A percentile compares a stretch with the other conserved stretches of the same genome.
Evolutionary conservation across 1,140 invertebrate genomes (phyloP).

Genomic region (Drosophila subobscura): DNA sequence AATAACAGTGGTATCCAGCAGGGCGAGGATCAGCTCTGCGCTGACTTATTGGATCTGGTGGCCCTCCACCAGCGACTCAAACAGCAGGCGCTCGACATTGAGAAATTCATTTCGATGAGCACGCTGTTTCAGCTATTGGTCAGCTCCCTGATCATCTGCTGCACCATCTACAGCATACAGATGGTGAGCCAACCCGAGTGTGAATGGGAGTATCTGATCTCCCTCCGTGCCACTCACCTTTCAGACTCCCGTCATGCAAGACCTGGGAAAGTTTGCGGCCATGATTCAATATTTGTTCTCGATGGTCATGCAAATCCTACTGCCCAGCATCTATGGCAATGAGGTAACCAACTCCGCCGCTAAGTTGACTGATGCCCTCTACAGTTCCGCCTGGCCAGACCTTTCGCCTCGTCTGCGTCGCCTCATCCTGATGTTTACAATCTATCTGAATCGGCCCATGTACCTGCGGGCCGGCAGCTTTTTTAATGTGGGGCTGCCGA

Average conservation of each 20-base stretch:
- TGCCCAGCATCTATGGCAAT: conserved; percentile 67
- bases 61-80: conserved; percentile 34
- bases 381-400: conserved; percentile 50
- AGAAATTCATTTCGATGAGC: conserved; percentile 53
- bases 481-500: conserved; percentile 57
- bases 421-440: conserved; percentile 47
- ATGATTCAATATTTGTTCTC: conserved; percentile 55
- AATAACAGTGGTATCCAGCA: neutral
- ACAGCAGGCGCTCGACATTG: conserved; percentile 17
- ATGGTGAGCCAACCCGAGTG: conserved; percentile 39
- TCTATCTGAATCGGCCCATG: conserved; percentile 55
- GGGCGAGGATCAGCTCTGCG: neutral
- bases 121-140: conserved; percentile 60
- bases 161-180: conserved; percentile 56
- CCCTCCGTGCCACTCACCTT: too few species aligned
- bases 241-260: conserved; percentile 26
- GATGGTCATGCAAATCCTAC: conserved; percentile 59
- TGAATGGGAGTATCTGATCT: neutral
- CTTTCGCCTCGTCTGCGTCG: conserved; percentile 50
- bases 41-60: conserved; percentile 35
- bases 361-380: conserved; percentile 38
- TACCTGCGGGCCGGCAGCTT: conserved; percentile 53
- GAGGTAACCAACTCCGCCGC: conserved; percentile 51
- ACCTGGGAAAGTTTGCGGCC: conserved; percentile 34
- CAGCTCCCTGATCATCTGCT: conserved; percentile 61